phyloP scores from a whole-genome alignment of 2,888 invertebrate species.

The Brachyptera risi region DNA sequence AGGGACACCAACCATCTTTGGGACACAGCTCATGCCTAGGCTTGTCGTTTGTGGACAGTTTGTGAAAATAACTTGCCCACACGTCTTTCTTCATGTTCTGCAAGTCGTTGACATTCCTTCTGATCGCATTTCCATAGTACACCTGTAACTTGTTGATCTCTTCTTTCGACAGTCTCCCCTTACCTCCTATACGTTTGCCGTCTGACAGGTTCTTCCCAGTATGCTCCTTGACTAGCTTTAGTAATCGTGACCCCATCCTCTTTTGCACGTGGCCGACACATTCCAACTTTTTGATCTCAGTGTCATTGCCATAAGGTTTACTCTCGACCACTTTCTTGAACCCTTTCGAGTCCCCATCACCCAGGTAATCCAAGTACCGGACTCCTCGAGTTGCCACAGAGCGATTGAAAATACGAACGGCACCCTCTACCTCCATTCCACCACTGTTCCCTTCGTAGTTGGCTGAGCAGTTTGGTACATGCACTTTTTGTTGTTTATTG shows the following conservation, averaged over 20 bases:
- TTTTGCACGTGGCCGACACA: conserved; percentile 17
- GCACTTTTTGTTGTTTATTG: background rate
- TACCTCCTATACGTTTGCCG: conserved; percentile 23
- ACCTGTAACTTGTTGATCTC: conserved; percentile 21
- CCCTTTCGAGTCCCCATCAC: conserved; percentile 27
- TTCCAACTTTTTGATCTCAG: conserved; percentile 6
- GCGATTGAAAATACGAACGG: conserved; percentile 18
- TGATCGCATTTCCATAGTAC: conserved; percentile 30
- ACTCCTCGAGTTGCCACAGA: conserved; percentile 20
- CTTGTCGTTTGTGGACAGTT: conserved; percentile 27
- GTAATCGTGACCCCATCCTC: conserved; percentile 19
- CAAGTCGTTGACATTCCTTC: conserved; percentile 17
- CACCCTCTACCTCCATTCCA: conserved; percentile 27
- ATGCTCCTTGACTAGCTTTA: conserved; percentile 8
- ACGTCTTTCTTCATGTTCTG: conserved; percentile 27
- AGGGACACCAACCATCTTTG: conserved; percentile 25
- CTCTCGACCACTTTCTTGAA: conserved; percentile 12
- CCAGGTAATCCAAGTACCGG: conserved; percentile 22
- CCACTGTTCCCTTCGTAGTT: conserved; percentile 22
- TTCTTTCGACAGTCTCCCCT: conserved; percentile 17
- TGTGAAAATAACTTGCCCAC: conserved; percentile 31
- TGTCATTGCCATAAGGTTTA: conserved; percentile 12
- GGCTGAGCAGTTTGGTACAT: background rate
- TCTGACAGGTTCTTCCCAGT: conserved; percentile 26
- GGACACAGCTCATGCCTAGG: conserved; percentile 29